phyloP scores from a whole-genome alignment of 2,113 vertebrate genomes.

The Nothobranchius furzeri region DNA sequence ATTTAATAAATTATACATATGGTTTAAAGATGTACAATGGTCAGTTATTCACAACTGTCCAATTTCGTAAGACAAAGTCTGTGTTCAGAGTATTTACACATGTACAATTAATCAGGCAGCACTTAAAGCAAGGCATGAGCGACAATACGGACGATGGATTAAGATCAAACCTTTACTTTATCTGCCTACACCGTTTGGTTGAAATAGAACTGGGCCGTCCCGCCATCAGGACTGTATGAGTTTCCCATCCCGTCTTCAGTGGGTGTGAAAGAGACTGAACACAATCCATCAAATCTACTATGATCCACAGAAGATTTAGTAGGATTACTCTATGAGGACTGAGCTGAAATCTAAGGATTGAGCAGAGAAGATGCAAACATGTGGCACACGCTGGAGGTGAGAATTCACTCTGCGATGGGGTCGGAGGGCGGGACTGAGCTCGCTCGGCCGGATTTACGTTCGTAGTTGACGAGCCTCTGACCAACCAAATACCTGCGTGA shows the following conservation, averaged over 20 bases:
- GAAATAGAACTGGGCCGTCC: conserved; percentile 39
- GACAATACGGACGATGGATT: conserved; percentile 72
- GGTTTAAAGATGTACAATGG: conserved; percentile 93
- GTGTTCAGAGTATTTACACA: conserved; percentile 90
- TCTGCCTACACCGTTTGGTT: conserved; percentile 14
- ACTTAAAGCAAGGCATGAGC: conserved; percentile 78
- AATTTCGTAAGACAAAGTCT: conserved; percentile 79
- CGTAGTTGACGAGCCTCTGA: conserved; percentile 97
- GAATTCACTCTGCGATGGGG: conserved; percentile 84
- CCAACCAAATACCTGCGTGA: conserved; percentile 92
- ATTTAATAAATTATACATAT: conserved; percentile 99
- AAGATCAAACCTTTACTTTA: conserved; percentile 53
- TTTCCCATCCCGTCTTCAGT: conserved; percentile 22
- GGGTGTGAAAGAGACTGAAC: conserved; percentile 34
- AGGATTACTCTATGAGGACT: conserved; percentile 23
- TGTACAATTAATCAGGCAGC: conserved; percentile 89
- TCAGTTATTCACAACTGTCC: conserved; percentile 83
- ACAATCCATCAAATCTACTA: conserved; percentile 52
- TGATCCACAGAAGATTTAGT: conserved; percentile 55
- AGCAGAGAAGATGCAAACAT: conserved; percentile 33
- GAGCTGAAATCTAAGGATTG: conserved; percentile 58
- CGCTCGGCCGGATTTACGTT: conserved; percentile 89
- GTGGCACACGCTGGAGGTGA: conserved; percentile 34
- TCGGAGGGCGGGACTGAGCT: conserved; percentile 82
- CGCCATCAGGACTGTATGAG: conserved; percentile 42